A percentile compares a stretch with the other conserved stretches of the same genome.
phyloP scores from a whole-genome alignment of 1,140 invertebrate species.

The Aphidius ervi region DNA sequence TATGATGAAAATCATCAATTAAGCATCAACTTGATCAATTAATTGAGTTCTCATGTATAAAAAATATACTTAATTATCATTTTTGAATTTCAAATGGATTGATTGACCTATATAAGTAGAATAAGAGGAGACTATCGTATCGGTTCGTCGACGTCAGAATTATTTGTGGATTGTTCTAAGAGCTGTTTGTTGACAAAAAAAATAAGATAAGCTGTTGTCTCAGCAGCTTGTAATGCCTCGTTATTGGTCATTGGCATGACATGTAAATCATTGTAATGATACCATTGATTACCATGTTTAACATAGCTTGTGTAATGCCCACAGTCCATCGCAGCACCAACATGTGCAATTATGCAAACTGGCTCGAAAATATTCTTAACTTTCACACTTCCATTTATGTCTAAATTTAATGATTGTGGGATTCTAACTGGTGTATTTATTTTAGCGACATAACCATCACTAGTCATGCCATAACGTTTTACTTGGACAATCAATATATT shows the following conservation, averaged over 20 bases:
- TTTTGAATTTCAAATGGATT: too few relatives aligned
- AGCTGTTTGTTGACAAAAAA: slow-evolving; percentile 32
- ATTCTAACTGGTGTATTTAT: slow-evolving; percentile 38
- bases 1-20: too few relatives aligned
- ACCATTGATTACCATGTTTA: slow-evolving; percentile 40
- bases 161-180: neutral
- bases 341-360: slow-evolving; percentile 40
- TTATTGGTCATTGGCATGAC: slow-evolving; percentile 36
- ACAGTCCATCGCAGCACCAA: slow-evolving; percentile 41
- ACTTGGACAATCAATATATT: slow-evolving; percentile 42
- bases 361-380: slow-evolving; percentile 33
- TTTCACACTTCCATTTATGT: slow-evolving; percentile 24
- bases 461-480: slow-evolving; percentile 39
- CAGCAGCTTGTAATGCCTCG: slow-evolving; percentile 36
- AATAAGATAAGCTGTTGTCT: slow-evolving; percentile 41
- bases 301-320: slow-evolving; percentile 46
- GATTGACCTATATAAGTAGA: neutral
- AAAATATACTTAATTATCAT: too few relatives aligned
- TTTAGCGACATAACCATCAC: slow-evolving; percentile 37
- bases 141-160: neutral
- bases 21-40: too few relatives aligned
- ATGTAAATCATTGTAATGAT: slow-evolving; percentile 41
- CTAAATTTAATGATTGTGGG: slow-evolving; percentile 32
- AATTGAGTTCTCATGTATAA: too few relatives aligned
- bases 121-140: neutral